Percentiles rank a stretch among this genome's conserved stretches.
Evolutionary conservation across 2,797 vertebrate genomes (phyloP).

Genomic region (Lithobates pipiens): DNA sequence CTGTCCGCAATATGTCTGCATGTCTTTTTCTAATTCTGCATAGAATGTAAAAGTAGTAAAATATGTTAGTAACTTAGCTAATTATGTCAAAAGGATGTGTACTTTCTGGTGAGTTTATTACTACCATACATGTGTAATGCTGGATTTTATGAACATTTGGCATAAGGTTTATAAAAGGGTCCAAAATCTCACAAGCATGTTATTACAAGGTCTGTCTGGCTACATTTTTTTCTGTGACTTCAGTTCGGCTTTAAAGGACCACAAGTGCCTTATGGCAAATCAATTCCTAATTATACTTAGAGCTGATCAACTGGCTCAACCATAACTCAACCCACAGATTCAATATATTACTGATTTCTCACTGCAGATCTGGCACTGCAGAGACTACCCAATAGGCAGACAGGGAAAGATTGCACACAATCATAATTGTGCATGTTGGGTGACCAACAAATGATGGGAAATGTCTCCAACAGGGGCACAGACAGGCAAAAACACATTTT

Average conservation of each 20-base stretch:
- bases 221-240: background rate
- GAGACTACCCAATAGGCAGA: too few relatives aligned
- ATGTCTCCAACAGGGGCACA: too few relatives aligned
- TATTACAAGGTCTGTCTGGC: background rate
- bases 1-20: constrained; percentile 39
- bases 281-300: background rate
- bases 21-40: constrained; percentile 30
- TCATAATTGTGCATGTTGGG: too few relatives aligned
- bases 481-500: too few relatives aligned
- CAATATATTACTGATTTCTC: too few relatives aligned
- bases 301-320: too few relatives aligned
- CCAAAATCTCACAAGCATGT: background rate
- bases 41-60: constrained; percentile 28
- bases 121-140: constrained; percentile 10
- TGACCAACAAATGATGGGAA: too few relatives aligned
- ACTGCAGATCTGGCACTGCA: too few relatives aligned
- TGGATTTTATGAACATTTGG: background rate
- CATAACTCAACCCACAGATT: too few relatives aligned
- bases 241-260: background rate
- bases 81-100: constrained; percentile 41
- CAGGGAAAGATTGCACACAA: too few relatives aligned
- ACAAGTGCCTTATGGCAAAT: background rate
- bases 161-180: background rate
- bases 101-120: constrained; percentile 28
- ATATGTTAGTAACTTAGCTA: constrained; percentile 36